Evolutionary conservation across 2,113 vertebrate species (phyloP), one percentile per base, ranked within the genome.

Genomic region (Xenus cinereus): DNA sequence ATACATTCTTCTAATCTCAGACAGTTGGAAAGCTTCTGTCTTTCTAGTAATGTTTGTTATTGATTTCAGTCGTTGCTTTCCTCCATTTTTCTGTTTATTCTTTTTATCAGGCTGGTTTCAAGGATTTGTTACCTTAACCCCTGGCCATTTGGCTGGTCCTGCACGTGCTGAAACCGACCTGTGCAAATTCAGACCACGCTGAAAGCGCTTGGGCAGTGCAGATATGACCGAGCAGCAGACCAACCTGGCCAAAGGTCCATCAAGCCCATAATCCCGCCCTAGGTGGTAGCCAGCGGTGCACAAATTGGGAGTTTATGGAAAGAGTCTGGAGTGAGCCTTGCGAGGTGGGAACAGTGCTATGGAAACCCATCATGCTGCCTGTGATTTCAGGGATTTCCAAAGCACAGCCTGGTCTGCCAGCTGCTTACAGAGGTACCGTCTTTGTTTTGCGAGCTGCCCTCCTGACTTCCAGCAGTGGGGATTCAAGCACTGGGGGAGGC

Each of bases 91-190:
- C 37, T 94, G 48, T 94, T 95, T 86, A 59, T 77, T 71, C 41
- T 72, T 81, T 93, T 94, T 84, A 79, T 87, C 94, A 84, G 7
- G 7, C 50, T 92, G 50, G 30, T 93, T 93, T 88, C 71, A 94
- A 94, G 77, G 91, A 89, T 89, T 82, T 82, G 27, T 72, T 84
- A 48, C 62, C 30, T 79, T 95, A 87, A 92, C 66, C 84, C 21
- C 63, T 69, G 41, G 43, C 68, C 24, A 9, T 87, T 67, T 50
- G 51, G 39, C 53, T 64, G 45, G 48, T 67, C 33, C 51, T 62
- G 39, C 39, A 24, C 2, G 2, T 86, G 43, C 83, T 91, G 57
- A 77, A 85, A 82, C 56, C 10, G 21, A 87, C 32, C 45, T 89
- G 75, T 76, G 85, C 35, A 66, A 63, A 77, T 90, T 84, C 68